phyloP scores from a whole-genome alignment of 2,797 vertebrate genomes.

The Danio kyathit region DNA sequence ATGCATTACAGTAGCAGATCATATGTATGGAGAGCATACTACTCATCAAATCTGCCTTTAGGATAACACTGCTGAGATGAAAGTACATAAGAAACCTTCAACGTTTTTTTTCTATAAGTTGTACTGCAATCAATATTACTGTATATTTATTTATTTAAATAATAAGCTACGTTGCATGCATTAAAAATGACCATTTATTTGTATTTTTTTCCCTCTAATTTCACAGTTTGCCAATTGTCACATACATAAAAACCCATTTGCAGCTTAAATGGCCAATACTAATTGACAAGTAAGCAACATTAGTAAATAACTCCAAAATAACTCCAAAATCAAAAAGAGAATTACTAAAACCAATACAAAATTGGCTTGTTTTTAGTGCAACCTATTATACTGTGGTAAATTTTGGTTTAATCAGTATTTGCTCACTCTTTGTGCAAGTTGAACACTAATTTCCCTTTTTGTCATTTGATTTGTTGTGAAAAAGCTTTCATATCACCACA shows the following conservation, averaged over 20 bases:
- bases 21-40: slow-evolving; percentile 10
- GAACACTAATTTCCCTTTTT: not conserved
- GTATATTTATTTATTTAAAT: not conserved
- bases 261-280: not conserved
- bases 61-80: not conserved
- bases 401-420: no score
- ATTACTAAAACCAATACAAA: no score
- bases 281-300: not conserved
- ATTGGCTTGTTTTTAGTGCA: no score
- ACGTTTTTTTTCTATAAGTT: no score
- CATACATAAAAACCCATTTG: not conserved
- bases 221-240: not conserved
- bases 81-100: not conserved
- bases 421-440: not conserved
- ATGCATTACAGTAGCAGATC: slow-evolving; percentile 11
- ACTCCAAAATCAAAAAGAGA: no score
- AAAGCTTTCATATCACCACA: not conserved
- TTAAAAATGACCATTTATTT: not conserved
- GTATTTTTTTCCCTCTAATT: not conserved
- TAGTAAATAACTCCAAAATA: no score
- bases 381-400: no score
- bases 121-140: not conserved
- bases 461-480: not conserved
- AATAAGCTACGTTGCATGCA: not conserved
- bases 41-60: slow-evolving; percentile 9